These are phyloP conservation scores for Hylaeus volcanicus DNA, from an alignment of 1,140 invertebrate species.

Conservation along the genomic window DNA sequence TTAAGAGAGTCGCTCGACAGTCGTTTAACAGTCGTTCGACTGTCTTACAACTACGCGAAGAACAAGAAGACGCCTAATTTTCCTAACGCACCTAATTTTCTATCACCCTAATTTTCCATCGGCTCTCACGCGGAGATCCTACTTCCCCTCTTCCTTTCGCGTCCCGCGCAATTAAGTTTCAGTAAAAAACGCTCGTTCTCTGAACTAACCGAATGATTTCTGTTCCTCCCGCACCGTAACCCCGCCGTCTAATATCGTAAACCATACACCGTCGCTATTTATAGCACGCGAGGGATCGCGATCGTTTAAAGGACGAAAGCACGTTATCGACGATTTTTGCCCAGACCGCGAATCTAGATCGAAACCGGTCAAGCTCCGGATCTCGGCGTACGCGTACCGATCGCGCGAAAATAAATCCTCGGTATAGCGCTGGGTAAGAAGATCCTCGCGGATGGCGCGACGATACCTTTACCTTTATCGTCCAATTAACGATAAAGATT, in stretches of 20 bases:
- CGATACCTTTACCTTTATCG: slow-evolving; percentile 66
- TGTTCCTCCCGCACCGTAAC: not conserved
- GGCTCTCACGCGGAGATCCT: too few species aligned
- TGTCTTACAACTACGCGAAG: too few species aligned
- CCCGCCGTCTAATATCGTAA: not conserved
- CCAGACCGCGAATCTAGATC: not conserved
- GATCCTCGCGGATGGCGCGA: slow-evolving; percentile 53
- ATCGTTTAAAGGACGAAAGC: not conserved
- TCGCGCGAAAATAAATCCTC: slow-evolving; percentile 68
- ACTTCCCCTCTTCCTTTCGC: too few species aligned
- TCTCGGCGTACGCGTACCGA: slow-evolving; percentile 14
- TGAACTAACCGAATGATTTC: too few species aligned
- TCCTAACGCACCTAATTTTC: too few species aligned
- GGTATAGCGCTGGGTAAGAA: slow-evolving; percentile 44
- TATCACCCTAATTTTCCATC: too few species aligned
- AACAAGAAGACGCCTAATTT: too few species aligned
- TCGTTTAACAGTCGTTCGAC: too few species aligned
- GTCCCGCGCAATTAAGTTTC: too few species aligned
- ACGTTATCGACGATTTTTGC: slow-evolving; percentile 35
- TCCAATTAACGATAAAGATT: slow-evolving; percentile 71
- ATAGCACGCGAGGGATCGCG: slow-evolving; percentile 3
- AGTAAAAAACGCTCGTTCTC: too few species aligned
- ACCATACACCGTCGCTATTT: slow-evolving; percentile 6
- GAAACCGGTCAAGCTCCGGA: slow-evolving; percentile 75
- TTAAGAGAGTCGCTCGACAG: too few species aligned